These are phyloP conservation scores for Plectropomus leopardus DNA, from an alignment of 2,113 vertebrate genomes.

Conservation along the genomic window DNA sequence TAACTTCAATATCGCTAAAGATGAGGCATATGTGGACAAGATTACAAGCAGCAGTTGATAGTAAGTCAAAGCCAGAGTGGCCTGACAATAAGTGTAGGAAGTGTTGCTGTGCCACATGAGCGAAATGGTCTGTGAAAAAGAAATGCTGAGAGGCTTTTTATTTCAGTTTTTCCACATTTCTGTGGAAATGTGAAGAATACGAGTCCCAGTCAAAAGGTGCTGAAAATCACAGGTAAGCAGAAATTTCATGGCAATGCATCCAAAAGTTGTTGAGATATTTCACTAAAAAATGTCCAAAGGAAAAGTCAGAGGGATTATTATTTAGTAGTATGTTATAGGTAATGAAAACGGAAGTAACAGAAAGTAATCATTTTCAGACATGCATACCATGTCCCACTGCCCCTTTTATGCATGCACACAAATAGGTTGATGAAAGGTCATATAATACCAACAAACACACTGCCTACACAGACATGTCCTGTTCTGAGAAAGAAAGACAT, in stretches of 20 bases:
- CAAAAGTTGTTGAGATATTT: background rate
- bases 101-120: conserved; percentile 8
- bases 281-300: background rate
- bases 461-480: conserved; percentile 14
- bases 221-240: background rate
- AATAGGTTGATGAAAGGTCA: background rate
- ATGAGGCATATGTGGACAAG: background rate
- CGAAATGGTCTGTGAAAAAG: background rate
- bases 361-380: background rate
- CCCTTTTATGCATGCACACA: too few species aligned
- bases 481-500: conserved; percentile 5
- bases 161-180: background rate
- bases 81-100: background rate
- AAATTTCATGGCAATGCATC: background rate
- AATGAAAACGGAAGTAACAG: background rate
- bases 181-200: background rate
- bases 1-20: background rate
- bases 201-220: background rate
- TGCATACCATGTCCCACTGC: background rate
- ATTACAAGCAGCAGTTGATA: background rate
- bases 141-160: background rate
- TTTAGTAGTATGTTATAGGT: background rate
- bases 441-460: conserved; percentile 1
- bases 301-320: background rate
- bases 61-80: background rate